A percentile compares a stretch with the other conserved stretches of the same genome.
These are phyloP conservation scores for Balanococcus diminutus DNA, from an alignment of 2,888 invertebrate species.

Conservation along the genomic window DNA sequence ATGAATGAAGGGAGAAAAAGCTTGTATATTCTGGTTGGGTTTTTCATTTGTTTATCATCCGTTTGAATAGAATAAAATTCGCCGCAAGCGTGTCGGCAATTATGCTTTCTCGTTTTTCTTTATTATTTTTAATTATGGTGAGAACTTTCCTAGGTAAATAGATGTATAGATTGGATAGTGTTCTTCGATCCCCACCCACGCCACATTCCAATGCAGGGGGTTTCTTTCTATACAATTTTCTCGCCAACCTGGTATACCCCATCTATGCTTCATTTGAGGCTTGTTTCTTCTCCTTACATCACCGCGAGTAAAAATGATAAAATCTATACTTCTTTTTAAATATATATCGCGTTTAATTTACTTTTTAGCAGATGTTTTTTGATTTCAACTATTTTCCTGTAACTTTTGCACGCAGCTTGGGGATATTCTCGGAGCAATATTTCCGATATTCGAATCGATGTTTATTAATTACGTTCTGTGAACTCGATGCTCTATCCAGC, in stretches of 20 bases:
- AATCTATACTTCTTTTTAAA: background rate
- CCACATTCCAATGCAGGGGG: background rate
- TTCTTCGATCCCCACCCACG: background rate
- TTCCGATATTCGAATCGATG: too few species aligned
- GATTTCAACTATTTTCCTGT: too few species aligned
- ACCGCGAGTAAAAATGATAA: background rate
- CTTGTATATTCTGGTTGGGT: constrained; percentile 20
- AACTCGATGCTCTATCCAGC: background rate
- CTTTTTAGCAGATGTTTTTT: background rate
- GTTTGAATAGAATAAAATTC: constrained; percentile 21
- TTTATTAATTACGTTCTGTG: too few species aligned
- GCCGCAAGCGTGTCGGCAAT: constrained; percentile 14
- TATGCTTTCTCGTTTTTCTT: constrained; percentile 20
- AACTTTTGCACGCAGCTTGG: too few species aligned
- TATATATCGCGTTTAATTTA: background rate
- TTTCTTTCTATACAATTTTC: background rate
- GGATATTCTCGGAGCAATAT: too few species aligned
- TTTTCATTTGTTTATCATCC: constrained; percentile 29
- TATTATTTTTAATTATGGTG: constrained; percentile 26
- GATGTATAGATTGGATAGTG: background rate
- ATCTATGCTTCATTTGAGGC: background rate
- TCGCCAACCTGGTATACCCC: too few species aligned
- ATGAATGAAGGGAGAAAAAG: background rate
- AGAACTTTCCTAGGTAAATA: background rate
- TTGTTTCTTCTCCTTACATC: too few species aligned